Base-by-base conservation (phyloP, 2,888 invertebrate genomes). In the Epinotia bilunana region DNA sequence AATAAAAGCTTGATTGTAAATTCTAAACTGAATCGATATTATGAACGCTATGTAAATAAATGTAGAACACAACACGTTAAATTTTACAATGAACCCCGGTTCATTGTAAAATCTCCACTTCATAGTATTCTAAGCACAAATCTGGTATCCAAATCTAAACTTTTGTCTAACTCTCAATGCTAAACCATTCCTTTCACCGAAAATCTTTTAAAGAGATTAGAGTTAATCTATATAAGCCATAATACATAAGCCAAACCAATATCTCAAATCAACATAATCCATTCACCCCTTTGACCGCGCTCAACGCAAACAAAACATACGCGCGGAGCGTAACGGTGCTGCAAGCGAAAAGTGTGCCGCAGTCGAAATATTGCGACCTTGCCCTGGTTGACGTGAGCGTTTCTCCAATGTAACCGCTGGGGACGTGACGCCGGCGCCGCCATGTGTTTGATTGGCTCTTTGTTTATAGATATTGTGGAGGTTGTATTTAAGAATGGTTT, bases 301-400 rank as follows among this genome's bases (percentile, higher is more conserved):
- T 68, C 18, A 28, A 16, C 53, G 84, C 82, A 83, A 85, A 89
- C 83, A 80, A 81, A 82, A 81, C 69, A 80, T 75, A 79, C 79
- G 77, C 78, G 82, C 80, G 81, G 77, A 74, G 79, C 80, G 60
- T 73, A 72, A 57, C 70, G 64, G 76, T 79, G 83, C 83, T 80
- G 86, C 83, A 82, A 83, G 78, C 64, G 55, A 89, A 90, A 92
- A 91, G 92, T 91, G 84, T 90, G 92, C 85, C 91, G 81, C 79
- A 79, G 86, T 62, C 75, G 71, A 72, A 72, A 72, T 76, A 61
- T 65, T 71, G 60, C 76, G 76, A 76, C 76, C 76, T 76, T 76
- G 76, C 70, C 74, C 77, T 55, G 49, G 71, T 77, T 76, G 58
- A 76, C 77, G 77, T 77, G 73, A 76, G 23, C 71, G 71, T 60